These are phyloP conservation scores for Nomada ferruginata DNA, from an alignment of 2,888 invertebrate genomes.

Conservation along the genomic window DNA sequence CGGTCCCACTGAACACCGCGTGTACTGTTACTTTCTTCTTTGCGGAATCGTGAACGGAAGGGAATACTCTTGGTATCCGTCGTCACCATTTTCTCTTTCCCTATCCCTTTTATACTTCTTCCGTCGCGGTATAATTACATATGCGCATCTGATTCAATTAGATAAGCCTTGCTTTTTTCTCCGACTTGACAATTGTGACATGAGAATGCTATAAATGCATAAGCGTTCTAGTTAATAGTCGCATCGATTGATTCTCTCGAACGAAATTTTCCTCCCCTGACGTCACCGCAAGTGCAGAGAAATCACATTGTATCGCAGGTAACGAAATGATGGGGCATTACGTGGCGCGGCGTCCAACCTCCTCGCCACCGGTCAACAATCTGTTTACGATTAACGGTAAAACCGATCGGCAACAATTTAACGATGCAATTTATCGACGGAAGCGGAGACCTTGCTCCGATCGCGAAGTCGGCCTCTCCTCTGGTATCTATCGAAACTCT, in stretches of 20 bases:
- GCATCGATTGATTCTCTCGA: too few species aligned
- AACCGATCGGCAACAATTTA: slow-evolving; percentile 32
- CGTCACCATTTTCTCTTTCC: slow-evolving; percentile 2
- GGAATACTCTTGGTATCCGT: slow-evolving; percentile 38
- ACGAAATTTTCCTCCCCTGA: too few species aligned
- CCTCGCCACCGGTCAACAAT: slow-evolving; percentile 8
- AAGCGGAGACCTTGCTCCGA: slow-evolving; percentile 10
- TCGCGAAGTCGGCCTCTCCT: background rate
- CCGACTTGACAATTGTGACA: too few species aligned
- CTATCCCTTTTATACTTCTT: background rate
- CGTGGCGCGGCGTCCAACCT: background rate
- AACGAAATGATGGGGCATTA: slow-evolving; percentile 10
- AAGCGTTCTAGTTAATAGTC: too few species aligned
- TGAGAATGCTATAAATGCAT: too few species aligned
- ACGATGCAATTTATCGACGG: slow-evolving; percentile 34
- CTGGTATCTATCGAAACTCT: slow-evolving; percentile 8
- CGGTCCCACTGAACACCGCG: slow-evolving; percentile 70
- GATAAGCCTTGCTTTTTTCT: too few species aligned
- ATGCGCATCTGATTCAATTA: too few species aligned
- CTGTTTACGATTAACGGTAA: slow-evolving; percentile 41
- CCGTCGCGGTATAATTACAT: background rate
- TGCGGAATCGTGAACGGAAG: slow-evolving; percentile 54
- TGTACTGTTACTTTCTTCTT: slow-evolving; percentile 79
- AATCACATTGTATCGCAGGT: background rate
- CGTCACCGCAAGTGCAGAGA: too few species aligned